Evolutionary conservation across 2,888 invertebrate species (phyloP).

Genomic region (Cylindroiulus punctatus): DNA sequence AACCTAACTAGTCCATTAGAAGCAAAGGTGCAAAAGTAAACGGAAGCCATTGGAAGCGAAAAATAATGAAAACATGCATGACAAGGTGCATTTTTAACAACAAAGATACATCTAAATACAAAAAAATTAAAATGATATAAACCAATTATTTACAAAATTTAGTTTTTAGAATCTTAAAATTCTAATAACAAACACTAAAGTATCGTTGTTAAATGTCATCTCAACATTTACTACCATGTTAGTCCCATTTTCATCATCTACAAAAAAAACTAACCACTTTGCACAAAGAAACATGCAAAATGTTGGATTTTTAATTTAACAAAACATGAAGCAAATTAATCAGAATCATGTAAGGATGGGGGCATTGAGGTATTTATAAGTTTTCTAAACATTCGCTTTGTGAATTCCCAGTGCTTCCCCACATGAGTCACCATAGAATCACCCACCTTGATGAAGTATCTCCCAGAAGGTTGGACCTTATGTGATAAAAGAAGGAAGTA

Average conservation of each 20-base stretch:
- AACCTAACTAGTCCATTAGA: no score
- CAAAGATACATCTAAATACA: not conserved
- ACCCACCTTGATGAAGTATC: conserved; percentile 8
- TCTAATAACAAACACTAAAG: no score
- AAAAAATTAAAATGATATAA: not conserved
- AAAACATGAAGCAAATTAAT: not conserved
- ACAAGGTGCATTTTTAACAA: not conserved
- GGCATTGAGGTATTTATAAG: not conserved
- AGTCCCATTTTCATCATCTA: no score
- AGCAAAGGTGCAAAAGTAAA: no score
- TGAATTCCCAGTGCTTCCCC: conserved; percentile 1
- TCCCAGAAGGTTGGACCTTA: conserved; percentile 24
- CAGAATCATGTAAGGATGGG: not conserved
- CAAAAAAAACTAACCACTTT: no score
- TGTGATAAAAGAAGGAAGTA: conserved; percentile 3
- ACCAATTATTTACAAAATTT: not conserved
- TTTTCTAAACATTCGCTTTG: not conserved
- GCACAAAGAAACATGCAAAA: not conserved
- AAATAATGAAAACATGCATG: not conserved
- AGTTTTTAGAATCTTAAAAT: no score
- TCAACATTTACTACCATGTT: no score
- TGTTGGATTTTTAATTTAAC: not conserved
- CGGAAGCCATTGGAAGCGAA: no score
- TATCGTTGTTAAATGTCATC: no score
- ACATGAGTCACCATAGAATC: not conserved